These are phyloP conservation scores for Heliangelus exortis DNA, from an alignment of 2,797 vertebrate genomes.

Conservation along the genomic window DNA sequence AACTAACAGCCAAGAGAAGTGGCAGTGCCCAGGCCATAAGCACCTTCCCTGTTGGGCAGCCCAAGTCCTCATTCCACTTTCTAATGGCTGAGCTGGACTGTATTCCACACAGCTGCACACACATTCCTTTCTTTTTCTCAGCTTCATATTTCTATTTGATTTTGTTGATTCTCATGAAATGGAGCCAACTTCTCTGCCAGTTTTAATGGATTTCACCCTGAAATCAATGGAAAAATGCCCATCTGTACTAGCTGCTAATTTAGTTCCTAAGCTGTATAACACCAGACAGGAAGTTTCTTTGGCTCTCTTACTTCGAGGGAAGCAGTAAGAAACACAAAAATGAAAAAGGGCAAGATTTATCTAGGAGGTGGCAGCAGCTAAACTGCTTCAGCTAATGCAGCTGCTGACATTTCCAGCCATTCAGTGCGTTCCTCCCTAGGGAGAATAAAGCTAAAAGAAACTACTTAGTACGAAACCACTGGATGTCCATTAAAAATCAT, in stretches of 20 bases:
- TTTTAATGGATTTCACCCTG: background rate
- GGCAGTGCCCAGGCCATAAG: background rate
- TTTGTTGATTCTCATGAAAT: conserved; percentile 9
- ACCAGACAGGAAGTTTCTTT: conserved; percentile 48
- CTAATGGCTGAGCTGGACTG: background rate
- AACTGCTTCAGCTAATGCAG: conserved; percentile 33
- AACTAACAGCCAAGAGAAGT: background rate
- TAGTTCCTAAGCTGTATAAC: conserved; percentile 41
- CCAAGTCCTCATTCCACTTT: background rate
- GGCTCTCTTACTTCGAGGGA: conserved; percentile 34
- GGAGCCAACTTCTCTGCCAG: conserved; percentile 24
- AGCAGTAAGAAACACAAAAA: conserved; percentile 36
- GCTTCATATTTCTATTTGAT: conserved; percentile 17
- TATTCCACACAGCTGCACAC: background rate
- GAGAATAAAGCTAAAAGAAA: conserved; percentile 61
- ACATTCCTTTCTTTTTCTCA: background rate
- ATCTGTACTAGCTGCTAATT: conserved; percentile 44
- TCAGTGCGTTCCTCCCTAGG: conserved; percentile 42
- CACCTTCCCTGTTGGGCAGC: background rate
- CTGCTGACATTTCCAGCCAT: conserved; percentile 63
- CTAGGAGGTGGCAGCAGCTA: conserved; percentile 56
- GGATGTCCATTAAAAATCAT: conserved; percentile 63
- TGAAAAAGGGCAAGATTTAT: conserved; percentile 45
- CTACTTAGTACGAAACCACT: conserved; percentile 58
- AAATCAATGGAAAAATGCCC: conserved; percentile 44